Conservation (phyloP, 2,113 vertebrate species). For the Festucalex cinctus region DNA sequence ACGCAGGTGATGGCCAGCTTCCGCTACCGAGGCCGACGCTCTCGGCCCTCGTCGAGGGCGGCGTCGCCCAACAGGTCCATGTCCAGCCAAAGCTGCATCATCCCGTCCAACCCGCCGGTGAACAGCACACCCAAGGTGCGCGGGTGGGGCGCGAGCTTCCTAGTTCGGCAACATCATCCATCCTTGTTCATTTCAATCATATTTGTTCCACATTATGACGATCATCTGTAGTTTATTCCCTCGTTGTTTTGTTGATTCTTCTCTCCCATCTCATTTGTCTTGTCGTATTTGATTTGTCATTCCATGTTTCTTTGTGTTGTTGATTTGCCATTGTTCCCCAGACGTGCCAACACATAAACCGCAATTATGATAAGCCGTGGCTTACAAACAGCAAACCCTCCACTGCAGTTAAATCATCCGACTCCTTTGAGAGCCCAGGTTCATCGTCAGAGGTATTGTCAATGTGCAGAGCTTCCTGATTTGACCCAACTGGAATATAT, state of each 20-base stretch:
- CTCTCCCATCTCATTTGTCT: slow-evolving; percentile 38
- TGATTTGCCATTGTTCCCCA: slow-evolving; percentile 94
- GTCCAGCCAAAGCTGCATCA: slow-evolving; percentile 84
- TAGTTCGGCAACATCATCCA: background rate
- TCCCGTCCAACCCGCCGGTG: slow-evolving; percentile 58
- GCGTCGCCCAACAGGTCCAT: slow-evolving; percentile 92
- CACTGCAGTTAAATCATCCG: slow-evolving; percentile 92
- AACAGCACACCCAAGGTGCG: slow-evolving; percentile 85
- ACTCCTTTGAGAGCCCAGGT: slow-evolving; percentile 89
- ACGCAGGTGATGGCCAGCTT: slow-evolving; percentile 94
- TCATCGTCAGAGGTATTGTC: slow-evolving; percentile 96
- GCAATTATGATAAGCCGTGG: slow-evolving; percentile 99
- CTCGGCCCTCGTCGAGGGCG: slow-evolving; percentile 88
- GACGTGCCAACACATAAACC: slow-evolving; percentile 96
- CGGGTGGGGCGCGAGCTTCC: background rate
- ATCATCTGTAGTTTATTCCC: slow-evolving; percentile 15
- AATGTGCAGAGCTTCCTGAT: slow-evolving; percentile 36
- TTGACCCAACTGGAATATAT: slow-evolving; percentile 53
- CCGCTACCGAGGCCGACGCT: slow-evolving; percentile 88
- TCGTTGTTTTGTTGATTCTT: slow-evolving; percentile 19
- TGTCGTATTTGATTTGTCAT: slow-evolving; percentile 68
- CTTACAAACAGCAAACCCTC: slow-evolving; percentile 99
- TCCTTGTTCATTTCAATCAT: background rate
- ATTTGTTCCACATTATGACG: slow-evolving; percentile 14
- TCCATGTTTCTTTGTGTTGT: slow-evolving; percentile 72